Conservation (phyloP, 2,113 vertebrate species). For the Pygoscelis adeliae region DNA sequence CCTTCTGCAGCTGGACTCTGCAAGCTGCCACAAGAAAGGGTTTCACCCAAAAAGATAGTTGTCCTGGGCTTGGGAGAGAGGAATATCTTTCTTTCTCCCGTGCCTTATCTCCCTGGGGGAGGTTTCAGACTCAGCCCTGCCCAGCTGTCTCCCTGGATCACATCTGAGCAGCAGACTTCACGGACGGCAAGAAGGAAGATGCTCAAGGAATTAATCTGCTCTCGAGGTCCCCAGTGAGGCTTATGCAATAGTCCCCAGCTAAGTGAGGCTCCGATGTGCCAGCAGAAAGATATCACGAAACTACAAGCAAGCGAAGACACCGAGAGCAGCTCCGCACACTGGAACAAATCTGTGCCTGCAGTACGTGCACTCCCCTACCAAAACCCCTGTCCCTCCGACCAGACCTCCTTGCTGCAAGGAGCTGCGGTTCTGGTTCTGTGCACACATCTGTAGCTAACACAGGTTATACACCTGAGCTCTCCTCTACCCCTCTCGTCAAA, state of each 20-base stretch:
- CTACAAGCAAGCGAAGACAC: not conserved
- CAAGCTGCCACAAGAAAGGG: not conserved
- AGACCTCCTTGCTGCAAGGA: not conserved
- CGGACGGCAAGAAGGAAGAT: not conserved
- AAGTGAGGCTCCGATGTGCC: not conserved
- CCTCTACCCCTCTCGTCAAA: not conserved
- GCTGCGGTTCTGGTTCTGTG: accelerated
- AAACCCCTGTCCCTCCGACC: not conserved
- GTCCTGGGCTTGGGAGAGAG: not conserved
- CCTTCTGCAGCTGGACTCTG: not conserved
- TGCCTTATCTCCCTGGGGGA: not conserved
- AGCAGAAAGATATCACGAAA: not conserved
- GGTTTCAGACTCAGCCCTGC: not conserved
- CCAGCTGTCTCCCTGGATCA: not conserved
- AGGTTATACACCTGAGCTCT: not conserved
- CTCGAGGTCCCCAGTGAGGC: not conserved
- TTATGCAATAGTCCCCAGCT: constrained; percentile 22
- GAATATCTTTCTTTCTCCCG: not conserved
- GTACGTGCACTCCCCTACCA: accelerated
- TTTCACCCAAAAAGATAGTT: not conserved
- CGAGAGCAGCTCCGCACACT: not conserved
- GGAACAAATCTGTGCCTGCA: not conserved
- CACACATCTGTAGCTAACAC: not conserved
- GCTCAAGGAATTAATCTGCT: constrained; percentile 25
- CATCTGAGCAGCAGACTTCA: not conserved